Conservation (phyloP, 1,140 invertebrate species). For the Mamestra configurata region DNA sequence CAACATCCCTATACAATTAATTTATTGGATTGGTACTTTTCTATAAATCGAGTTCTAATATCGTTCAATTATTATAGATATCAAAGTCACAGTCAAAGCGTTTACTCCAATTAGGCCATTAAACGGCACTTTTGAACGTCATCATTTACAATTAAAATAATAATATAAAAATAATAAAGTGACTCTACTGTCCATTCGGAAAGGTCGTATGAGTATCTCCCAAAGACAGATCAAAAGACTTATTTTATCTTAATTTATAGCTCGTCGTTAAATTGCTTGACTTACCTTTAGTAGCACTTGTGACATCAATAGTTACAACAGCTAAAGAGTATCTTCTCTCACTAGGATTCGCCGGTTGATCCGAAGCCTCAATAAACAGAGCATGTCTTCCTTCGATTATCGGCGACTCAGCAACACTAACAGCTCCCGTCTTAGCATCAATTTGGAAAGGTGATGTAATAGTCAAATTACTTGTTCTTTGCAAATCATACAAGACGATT, state of each 20-base stretch:
- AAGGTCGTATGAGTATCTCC: no score
- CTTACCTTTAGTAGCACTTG: conserved; percentile 88
- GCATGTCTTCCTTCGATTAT: conserved; percentile 91
- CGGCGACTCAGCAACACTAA: conserved; percentile 91
- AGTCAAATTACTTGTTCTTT: conserved; percentile 91
- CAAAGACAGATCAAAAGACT: not conserved
- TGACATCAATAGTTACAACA: conserved; percentile 93
- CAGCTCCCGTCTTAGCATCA: conserved; percentile 91
- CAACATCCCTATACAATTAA: no score
- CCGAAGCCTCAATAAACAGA: conserved; percentile 94
- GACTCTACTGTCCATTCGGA: no score
- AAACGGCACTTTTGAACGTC: no score
- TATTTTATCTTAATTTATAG: not conserved
- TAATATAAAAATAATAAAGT: no score
- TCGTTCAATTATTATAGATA: no score
- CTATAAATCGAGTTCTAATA: no score
- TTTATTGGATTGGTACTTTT: no score
- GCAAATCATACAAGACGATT: conserved; percentile 92
- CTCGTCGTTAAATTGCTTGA: not conserved
- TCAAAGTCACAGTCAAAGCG: no score
- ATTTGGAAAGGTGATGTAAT: conserved; percentile 91
- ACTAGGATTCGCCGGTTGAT: conserved; percentile 94
- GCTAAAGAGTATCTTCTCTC: conserved; percentile 94
- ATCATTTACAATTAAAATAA: no score
- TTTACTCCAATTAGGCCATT: no score